Percentiles rank a stretch among this genome's conserved stretches.
Evolutionary conservation across 2,113 vertebrate species (phyloP).

Genomic region (Oenanthe oenanthe): DNA sequence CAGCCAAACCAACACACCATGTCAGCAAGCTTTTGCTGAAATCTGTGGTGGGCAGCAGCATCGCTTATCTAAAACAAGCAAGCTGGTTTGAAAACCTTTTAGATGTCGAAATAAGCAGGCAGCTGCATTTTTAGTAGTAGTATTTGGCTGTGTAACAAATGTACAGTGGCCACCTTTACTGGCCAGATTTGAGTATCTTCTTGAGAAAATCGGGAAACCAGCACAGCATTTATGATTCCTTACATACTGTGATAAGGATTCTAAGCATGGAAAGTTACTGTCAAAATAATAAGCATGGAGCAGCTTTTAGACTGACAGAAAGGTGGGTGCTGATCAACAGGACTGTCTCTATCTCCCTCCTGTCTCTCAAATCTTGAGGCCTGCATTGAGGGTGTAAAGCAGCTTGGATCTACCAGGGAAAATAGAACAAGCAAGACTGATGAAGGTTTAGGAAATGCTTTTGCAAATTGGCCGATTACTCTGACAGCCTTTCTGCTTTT

Average conservation of each 20-base stretch:
- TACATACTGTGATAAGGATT: not conserved
- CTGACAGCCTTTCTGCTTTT: not conserved
- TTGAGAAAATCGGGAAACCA: not conserved
- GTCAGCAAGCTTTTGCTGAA: not conserved
- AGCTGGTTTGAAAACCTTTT: not conserved
- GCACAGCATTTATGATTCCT: not conserved
- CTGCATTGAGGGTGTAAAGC: fast-evolving
- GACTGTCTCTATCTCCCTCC: not conserved
- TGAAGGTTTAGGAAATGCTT: not conserved
- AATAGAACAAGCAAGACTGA: not conserved
- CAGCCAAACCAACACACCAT: fast-evolving
- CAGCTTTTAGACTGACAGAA: not conserved
- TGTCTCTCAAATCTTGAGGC: not conserved
- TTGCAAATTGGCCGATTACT: not conserved
- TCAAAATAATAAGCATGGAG: not conserved
- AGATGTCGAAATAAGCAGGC: not conserved
- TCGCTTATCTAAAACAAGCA: not conserved
- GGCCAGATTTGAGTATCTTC: not conserved
- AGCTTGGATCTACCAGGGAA: not conserved
- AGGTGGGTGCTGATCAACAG: not conserved
- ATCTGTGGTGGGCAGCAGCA: not conserved
- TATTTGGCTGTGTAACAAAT: not conserved
- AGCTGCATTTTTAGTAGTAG: not conserved
- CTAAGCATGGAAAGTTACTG: not conserved
- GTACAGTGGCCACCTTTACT: not conserved